phyloP scores from a whole-genome alignment of 1,140 invertebrate genomes.

The Papilio xuthus region DNA sequence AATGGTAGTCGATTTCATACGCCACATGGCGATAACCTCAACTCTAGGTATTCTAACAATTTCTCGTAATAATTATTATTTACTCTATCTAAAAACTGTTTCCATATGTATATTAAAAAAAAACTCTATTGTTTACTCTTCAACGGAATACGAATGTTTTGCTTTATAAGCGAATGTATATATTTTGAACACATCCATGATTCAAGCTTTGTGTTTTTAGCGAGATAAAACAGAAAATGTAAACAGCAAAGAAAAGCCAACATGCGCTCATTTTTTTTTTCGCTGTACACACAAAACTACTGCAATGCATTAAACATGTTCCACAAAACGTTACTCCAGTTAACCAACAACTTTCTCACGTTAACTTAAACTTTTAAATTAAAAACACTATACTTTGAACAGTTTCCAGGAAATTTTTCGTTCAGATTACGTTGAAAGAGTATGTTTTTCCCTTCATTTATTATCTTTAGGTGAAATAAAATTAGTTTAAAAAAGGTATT shows the following conservation, averaged over 20 bases:
- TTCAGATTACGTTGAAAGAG: background rate
- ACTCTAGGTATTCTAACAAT: too few relatives aligned
- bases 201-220: slow-evolving; percentile 4
- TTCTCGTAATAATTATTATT: too few relatives aligned
- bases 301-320: slow-evolving; percentile 20
- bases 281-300: slow-evolving; percentile 6
- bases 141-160: background rate
- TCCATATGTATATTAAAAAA: too few relatives aligned
- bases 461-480: background rate
- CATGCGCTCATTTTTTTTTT: background rate
- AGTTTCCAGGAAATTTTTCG: background rate
- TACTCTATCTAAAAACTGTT: too few relatives aligned
- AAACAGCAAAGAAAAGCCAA: slow-evolving; percentile 3
- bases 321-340: slow-evolving; percentile 8
- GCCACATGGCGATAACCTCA: too few relatives aligned
- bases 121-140: background rate
- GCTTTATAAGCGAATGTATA: slow-evolving; percentile 4
- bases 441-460: background rate
- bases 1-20: too few relatives aligned
- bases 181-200: slow-evolving; percentile 2
- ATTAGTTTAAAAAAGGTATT: too few relatives aligned
- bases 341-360: slow-evolving; percentile 3
- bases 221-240: slow-evolving; percentile 22
- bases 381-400: slow-evolving; percentile 8
- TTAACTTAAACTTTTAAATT: slow-evolving; percentile 27